These are phyloP conservation scores for Catharus fuscescens DNA, from an alignment of 2,113 vertebrate genomes.

Conservation along the genomic window DNA sequence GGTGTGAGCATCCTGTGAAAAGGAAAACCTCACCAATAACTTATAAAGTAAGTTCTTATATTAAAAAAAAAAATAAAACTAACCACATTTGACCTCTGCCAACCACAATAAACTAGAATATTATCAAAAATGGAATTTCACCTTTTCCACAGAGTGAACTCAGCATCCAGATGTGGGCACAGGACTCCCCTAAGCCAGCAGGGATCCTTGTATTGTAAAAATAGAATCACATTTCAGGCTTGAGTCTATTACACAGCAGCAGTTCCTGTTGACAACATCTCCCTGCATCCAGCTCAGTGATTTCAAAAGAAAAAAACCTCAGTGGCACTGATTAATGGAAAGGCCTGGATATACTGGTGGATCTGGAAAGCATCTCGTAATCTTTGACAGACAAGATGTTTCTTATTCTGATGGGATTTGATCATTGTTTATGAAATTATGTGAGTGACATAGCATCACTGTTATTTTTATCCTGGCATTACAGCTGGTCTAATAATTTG, in stretches of 20 bases:
- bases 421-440: slow-evolving; percentile 50
- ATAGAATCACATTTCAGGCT: slow-evolving; percentile 7
- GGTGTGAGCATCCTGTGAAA: not conserved
- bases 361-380: slow-evolving; percentile 49
- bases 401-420: slow-evolving; percentile 56
- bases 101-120: not conserved
- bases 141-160: not conserved
- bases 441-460: slow-evolving; percentile 30
- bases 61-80: not conserved
- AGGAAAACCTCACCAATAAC: slow-evolving; percentile 10
- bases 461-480: slow-evolving; percentile 35
- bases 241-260: slow-evolving; percentile 1
- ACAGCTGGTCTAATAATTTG: slow-evolving; percentile 50
- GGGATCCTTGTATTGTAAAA: slow-evolving; percentile 13
- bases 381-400: slow-evolving; percentile 47
- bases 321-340: slow-evolving; percentile 35
- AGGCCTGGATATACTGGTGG: not conserved
- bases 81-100: not conserved
- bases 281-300: not conserved
- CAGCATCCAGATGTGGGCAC: not conserved
- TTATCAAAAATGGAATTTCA: slow-evolving; percentile 23
- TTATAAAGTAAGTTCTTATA: not conserved
- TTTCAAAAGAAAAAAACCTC: not conserved
- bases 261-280: slow-evolving; percentile 34
- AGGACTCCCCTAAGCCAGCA: not conserved